Evolutionary conservation across 2,113 vertebrate genomes (phyloP).

Genomic region (Eptesicus fuscus): DNA sequence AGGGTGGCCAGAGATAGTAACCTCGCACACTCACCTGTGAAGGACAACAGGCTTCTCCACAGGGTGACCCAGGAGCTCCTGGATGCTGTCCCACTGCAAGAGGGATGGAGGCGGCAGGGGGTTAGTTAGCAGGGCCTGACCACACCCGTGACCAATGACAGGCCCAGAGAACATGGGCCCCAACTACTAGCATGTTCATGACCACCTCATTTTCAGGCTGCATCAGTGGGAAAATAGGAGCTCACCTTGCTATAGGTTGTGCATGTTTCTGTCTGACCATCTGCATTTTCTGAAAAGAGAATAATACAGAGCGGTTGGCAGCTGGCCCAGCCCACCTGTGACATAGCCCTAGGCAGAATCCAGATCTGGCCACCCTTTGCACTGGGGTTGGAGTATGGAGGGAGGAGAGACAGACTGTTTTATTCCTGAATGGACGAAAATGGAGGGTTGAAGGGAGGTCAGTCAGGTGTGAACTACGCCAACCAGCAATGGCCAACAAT

Average conservation of each 20-base stretch:
- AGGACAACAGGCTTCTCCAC: conserved; percentile 98
- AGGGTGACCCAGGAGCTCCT: conserved; percentile 95
- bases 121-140: conserved; percentile 29
- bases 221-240: neutral
- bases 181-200: neutral
- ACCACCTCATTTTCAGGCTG: neutral
- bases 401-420: neutral
- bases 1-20: neutral
- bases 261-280: conserved; percentile 91
- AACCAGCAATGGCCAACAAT: neutral
- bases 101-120: neutral
- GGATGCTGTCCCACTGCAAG: conserved; percentile 97
- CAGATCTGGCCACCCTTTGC: neutral
- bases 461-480: neutral
- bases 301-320: conserved; percentile 43
- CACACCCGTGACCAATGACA: neutral
- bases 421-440: neutral
- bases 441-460: neutral
- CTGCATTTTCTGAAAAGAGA: conserved; percentile 84
- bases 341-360: neutral
- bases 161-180: neutral
- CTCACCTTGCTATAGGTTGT: conserved; percentile 96
- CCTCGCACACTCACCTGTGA: conserved; percentile 87
- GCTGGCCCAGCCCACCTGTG: neutral
- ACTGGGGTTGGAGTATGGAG: neutral